Conservation (phyloP, 2,888 invertebrate genomes). For the Netelia inedita region DNA sequence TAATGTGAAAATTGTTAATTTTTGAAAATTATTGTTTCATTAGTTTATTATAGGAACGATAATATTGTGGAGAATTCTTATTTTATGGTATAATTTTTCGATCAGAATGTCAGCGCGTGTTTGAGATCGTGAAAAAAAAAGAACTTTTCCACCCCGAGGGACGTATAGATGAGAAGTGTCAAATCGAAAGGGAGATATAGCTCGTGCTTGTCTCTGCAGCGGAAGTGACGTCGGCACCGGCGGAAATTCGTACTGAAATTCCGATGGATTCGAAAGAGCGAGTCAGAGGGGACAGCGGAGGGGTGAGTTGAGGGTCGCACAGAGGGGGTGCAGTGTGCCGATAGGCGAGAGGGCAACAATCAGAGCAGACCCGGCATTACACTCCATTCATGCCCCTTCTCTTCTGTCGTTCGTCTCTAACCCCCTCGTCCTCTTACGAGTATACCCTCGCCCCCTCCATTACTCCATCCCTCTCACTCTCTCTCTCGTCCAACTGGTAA, state of each 20-base stretch:
- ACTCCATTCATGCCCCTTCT: constrained; percentile 82
- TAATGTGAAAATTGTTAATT: not conserved
- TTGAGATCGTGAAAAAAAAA: too few species aligned
- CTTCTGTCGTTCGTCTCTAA: constrained; percentile 40
- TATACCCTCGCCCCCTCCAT: constrained; percentile 47
- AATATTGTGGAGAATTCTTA: too few species aligned
- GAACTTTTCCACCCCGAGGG: too few species aligned
- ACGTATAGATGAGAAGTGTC: constrained; percentile 11
- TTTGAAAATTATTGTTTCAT: too few species aligned
- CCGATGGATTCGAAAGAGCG: constrained; percentile 78
- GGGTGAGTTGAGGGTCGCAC: constrained; percentile 75
- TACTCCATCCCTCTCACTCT: constrained; percentile 66
- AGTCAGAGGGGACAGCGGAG: constrained; percentile 44
- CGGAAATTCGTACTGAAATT: constrained; percentile 83
- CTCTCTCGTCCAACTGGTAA: constrained; percentile 40
- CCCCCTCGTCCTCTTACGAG: constrained; percentile 68
- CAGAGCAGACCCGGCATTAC: constrained; percentile 84
- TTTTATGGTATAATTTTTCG: too few species aligned
- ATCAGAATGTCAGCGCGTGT: too few species aligned
- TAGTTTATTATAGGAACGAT: too few species aligned
- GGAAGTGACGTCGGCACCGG: constrained; percentile 81
- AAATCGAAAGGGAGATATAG: constrained; percentile 25
- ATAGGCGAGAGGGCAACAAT: constrained; percentile 81
- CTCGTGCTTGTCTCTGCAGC: constrained; percentile 76
- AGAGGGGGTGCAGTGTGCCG: constrained; percentile 63